Evolutionary conservation across 2,888 invertebrate species (phyloP).

Genomic region (Patella caerulea): DNA sequence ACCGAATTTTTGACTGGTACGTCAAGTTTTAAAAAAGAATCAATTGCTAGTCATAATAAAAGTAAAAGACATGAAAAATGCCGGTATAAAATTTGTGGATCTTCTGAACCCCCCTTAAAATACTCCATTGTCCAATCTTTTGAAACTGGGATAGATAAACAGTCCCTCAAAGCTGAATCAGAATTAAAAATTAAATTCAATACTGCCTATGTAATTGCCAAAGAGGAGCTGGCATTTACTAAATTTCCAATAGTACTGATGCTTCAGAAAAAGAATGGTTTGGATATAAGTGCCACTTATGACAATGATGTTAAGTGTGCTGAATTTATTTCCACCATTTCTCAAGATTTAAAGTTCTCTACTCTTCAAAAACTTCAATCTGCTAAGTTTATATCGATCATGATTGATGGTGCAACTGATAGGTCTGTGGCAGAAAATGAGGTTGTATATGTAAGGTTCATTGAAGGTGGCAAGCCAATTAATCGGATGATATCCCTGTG

Average conservation of each 20-base stretch:
- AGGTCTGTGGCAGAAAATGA: slow-evolving; percentile 12
- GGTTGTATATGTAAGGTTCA: background rate
- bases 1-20: too few species aligned
- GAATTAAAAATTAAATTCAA: background rate
- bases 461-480: background rate
- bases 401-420: slow-evolving; percentile 20
- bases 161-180: too few species aligned
- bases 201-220: slow-evolving; percentile 14
- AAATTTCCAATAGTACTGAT: background rate
- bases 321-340: background rate
- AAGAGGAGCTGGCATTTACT: slow-evolving; percentile 15
- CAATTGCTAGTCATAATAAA: too few species aligned
- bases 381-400: background rate
- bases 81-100: too few species aligned
- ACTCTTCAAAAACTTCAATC: background rate
- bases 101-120: too few species aligned
- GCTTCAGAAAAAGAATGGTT: slow-evolving; percentile 1
- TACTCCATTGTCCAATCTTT: too few species aligned
- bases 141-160: too few species aligned
- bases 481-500: background rate
- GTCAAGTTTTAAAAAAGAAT: too few species aligned
- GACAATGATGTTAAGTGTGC: slow-evolving; percentile 17
- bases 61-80: too few species aligned
- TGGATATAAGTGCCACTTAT: background rate
- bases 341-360: background rate